Conservation (phyloP, 1,140 invertebrate genomes). For the Neelides sp. region DNA sequence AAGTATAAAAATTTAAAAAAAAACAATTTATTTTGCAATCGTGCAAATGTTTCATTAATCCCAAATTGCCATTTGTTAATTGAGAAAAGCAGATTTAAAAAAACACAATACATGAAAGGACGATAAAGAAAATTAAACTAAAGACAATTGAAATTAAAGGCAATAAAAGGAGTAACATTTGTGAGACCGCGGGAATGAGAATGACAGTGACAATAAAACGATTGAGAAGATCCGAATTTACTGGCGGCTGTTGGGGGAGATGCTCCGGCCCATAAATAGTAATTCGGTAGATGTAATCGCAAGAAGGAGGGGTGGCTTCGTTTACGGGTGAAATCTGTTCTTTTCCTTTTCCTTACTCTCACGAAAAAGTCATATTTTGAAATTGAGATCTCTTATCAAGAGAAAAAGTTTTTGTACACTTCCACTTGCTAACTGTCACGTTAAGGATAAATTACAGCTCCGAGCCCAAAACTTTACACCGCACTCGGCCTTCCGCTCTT, state of each 20-base stretch:
- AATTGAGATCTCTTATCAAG: conserved; percentile 31
- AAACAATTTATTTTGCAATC: too few species aligned
- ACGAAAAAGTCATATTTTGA: conserved; percentile 30
- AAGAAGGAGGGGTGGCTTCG: conserved; percentile 12
- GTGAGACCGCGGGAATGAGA: not conserved
- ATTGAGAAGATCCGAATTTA: too few species aligned
- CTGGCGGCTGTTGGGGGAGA: too few species aligned
- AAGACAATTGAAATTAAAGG: too few species aligned
- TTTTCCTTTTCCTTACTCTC: too few species aligned
- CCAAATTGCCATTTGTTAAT: too few species aligned
- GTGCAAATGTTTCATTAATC: too few species aligned
- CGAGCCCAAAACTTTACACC: conserved; percentile 3
- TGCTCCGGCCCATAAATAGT: too few species aligned
- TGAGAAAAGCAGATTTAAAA: too few species aligned
- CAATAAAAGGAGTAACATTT: not conserved
- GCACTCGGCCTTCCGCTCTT: not conserved
- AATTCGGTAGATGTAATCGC: conserved; percentile 32
- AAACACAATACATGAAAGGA: too few species aligned
- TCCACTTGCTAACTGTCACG: conserved; percentile 32
- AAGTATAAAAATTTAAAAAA: too few species aligned
- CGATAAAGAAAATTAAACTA: too few species aligned
- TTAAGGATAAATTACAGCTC: conserved; percentile 29
- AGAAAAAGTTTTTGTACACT: conserved; percentile 29
- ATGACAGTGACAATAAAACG: conserved; percentile 5
- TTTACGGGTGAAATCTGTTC: conserved; percentile 31